Conservation (phyloP, 2,888 invertebrate species). For the Cosmia pyralina region DNA sequence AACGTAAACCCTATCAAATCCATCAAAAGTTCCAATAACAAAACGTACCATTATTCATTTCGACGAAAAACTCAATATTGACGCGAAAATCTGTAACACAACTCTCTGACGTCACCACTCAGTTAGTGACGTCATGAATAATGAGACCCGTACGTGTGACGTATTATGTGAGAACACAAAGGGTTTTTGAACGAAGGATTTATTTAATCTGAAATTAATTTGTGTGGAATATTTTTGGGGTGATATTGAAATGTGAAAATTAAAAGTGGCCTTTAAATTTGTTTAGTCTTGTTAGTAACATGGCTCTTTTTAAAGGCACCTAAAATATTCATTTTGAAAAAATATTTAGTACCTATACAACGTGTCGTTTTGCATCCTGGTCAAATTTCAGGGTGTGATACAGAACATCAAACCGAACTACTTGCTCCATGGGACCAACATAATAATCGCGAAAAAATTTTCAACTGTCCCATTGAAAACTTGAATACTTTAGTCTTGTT, state of each 20-base stretch:
- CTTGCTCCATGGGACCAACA: too few species aligned
- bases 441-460: too few species aligned
- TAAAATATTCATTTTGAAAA: not conserved
- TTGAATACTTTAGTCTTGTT: not conserved
- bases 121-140: conserved; percentile 69
- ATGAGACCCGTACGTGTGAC: conserved; percentile 59
- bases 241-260: conserved; percentile 9
- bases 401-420: too few species aligned
- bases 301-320: not conserved
- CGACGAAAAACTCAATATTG: conserved; percentile 52
- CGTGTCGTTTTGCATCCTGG: too few species aligned
- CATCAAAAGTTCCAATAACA: conserved; percentile 36
- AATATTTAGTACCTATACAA: too few species aligned
- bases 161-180: conserved; percentile 48
- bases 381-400: too few species aligned
- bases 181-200: conserved; percentile 44
- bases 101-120: conserved; percentile 59
- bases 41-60: conserved; percentile 44
- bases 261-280: not conserved
- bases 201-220: conserved; percentile 40
- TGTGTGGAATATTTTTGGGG: conserved; percentile 18
- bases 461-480: too few species aligned
- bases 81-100: conserved; percentile 53
- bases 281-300: not conserved
- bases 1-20: conserved; percentile 4